A percentile compares a stretch with the other conserved stretches of the same genome.
phyloP scores from a whole-genome alignment of 2,888 invertebrate species.

The Psylliodes chrysocephalus region DNA sequence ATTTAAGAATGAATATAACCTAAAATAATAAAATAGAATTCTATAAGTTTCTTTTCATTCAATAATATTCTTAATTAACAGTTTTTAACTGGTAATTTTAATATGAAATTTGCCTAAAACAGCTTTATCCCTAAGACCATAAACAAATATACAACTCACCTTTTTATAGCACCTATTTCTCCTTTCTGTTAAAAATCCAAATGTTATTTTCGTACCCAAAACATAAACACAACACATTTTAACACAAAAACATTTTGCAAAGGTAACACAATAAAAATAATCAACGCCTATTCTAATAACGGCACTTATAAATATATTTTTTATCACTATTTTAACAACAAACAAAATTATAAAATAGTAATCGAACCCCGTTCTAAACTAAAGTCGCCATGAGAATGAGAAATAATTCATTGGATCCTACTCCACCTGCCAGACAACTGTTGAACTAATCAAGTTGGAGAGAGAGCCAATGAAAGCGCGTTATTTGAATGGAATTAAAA shows the following conservation, averaged over 20 bases:
- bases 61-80: neutral
- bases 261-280: conserved; percentile 39
- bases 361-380: conserved; percentile 45
- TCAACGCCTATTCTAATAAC: conserved; percentile 34
- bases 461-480: conserved; percentile 24
- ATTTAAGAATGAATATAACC: conserved; percentile 9
- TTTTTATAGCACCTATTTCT: conserved; percentile 44
- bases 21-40: conserved; percentile 5
- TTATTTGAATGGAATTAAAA: conserved; percentile 16
- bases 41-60: neutral
- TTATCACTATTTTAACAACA: conserved; percentile 42
- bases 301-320: conserved; percentile 43
- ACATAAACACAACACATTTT: conserved; percentile 59
- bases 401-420: conserved; percentile 46
- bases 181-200: conserved; percentile 50
- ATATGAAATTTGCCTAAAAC: neutral
- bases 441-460: conserved; percentile 55
- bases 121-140: neutral
- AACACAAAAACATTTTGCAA: conserved; percentile 54
- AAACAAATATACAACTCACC: conserved; percentile 39
- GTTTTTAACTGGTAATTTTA: neutral
- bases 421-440: conserved; percentile 57
- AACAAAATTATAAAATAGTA: conserved; percentile 48
- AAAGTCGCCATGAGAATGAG: conserved; percentile 52
- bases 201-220: conserved; percentile 55